Percentiles rank a stretch among this genome's conserved stretches.
These are phyloP conservation scores for Anoncus sp. DNA, from an alignment of 2,888 invertebrate genomes.

Conservation along the genomic window DNA sequence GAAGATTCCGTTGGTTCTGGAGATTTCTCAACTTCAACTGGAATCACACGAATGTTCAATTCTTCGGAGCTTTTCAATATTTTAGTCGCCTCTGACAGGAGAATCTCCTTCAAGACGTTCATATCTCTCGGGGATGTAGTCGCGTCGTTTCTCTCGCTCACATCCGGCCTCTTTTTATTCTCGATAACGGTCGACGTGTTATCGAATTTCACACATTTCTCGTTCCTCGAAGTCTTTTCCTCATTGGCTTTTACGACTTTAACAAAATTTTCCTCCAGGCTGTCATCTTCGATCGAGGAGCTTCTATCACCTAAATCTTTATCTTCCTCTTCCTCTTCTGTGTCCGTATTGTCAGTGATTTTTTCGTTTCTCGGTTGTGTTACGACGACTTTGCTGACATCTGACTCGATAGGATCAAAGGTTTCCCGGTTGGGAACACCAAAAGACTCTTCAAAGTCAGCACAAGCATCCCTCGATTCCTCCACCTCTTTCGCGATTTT, in stretches of 20 bases:
- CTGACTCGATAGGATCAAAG: not conserved
- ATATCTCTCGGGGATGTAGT: slow-evolving; percentile 60
- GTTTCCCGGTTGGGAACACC: not conserved
- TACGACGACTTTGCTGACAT: not conserved
- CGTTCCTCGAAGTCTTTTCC: slow-evolving; percentile 48
- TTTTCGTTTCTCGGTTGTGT: not conserved
- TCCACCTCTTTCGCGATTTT: not conserved
- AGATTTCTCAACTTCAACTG: slow-evolving; percentile 48
- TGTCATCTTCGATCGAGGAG: slow-evolving; percentile 44
- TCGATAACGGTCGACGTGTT: slow-evolving; percentile 12
- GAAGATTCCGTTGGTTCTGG: slow-evolving; percentile 52
- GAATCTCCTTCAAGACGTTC: slow-evolving; percentile 30
- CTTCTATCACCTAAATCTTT: slow-evolving; percentile 23
- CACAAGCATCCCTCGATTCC: not conserved
- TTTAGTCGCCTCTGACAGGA: slow-evolving; percentile 80
- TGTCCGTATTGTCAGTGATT: not conserved
- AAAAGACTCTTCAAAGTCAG: not conserved
- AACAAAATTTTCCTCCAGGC: slow-evolving; percentile 46
- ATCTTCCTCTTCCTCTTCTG: not conserved
- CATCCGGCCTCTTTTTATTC: slow-evolving; percentile 7
- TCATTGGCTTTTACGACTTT: slow-evolving; percentile 47
- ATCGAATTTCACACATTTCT: slow-evolving; percentile 9
- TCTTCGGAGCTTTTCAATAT: slow-evolving; percentile 72
- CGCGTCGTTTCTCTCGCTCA: slow-evolving; percentile 71
- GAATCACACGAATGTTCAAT: slow-evolving; percentile 38